Evolutionary conservation across 1,140 invertebrate species (phyloP).

Genomic region (Magallana gigas): DNA sequence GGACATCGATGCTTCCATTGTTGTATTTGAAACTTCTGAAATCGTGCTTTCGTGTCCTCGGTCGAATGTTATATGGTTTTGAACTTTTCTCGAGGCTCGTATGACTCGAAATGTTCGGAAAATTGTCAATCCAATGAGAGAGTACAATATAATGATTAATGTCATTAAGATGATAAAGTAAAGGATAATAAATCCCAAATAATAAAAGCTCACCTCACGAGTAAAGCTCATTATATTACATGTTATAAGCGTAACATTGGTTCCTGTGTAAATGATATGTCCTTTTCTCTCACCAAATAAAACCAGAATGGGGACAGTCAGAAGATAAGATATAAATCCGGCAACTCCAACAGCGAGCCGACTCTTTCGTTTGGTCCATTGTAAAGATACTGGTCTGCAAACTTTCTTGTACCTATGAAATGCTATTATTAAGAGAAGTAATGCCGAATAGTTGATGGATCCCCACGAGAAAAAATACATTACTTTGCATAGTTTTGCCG

Average conservation of each 20-base stretch:
- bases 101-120: not conserved
- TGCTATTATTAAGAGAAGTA: not conserved
- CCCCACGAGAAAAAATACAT: not conserved
- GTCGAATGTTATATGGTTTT: too few species aligned
- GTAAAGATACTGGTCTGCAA: not conserved
- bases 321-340: not conserved
- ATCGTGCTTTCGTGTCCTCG: too few species aligned
- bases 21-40: too few species aligned
- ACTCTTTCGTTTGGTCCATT: not conserved
- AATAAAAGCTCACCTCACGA: not conserved
- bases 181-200: not conserved
- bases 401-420: conserved; percentile 22
- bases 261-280: not conserved
- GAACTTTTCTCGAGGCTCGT: not conserved
- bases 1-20: too few species aligned
- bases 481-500: not conserved
- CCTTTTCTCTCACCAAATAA: conserved; percentile 12
- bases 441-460: not conserved
- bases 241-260: not conserved
- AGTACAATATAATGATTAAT: not conserved
- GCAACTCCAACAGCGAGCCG: not conserved
- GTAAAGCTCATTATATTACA: not conserved
- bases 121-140: not conserved
- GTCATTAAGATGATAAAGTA: not conserved
- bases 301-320: not conserved